phyloP scores from a whole-genome alignment of 2,113 vertebrate species.

The Rhabdornis inornatus region DNA sequence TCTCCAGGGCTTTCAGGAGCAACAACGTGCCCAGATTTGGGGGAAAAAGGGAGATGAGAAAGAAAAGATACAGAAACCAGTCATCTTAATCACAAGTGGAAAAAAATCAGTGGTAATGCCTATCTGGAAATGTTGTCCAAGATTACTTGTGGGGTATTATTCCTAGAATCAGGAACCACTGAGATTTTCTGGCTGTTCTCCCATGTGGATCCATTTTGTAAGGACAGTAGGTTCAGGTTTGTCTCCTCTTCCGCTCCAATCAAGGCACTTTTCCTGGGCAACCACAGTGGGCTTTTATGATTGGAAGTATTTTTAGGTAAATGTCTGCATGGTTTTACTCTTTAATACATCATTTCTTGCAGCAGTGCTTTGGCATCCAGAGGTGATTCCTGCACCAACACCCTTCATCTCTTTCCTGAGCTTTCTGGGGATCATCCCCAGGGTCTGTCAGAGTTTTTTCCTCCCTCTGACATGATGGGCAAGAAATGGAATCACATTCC shows the following conservation, averaged over 20 bases:
- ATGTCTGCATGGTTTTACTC: neutral
- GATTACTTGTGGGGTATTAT: neutral
- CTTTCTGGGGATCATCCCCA: neutral
- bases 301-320: neutral
- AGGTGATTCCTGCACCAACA: neutral
- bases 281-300: rapidly evolving
- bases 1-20: neutral
- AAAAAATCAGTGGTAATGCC: neutral
- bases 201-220: neutral
- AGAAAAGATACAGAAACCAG: neutral
- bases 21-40: neutral
- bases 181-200: neutral
- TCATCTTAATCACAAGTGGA: neutral
- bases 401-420: neutral
- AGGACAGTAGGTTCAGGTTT: neutral
- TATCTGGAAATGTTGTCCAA: neutral
- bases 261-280: neutral
- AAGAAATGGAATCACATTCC: rapidly evolving
- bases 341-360: neutral
- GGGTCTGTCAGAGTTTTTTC: neutral
- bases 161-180: neutral
- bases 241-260: neutral
- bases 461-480: neutral
- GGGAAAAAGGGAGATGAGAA: neutral
- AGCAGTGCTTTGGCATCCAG: neutral